Percentiles rank a stretch among this genome's conserved stretches.
These are phyloP conservation scores for Tursiops truncatus DNA, from an alignment of 2,113 vertebrate genomes.

Conservation along the genomic window DNA sequence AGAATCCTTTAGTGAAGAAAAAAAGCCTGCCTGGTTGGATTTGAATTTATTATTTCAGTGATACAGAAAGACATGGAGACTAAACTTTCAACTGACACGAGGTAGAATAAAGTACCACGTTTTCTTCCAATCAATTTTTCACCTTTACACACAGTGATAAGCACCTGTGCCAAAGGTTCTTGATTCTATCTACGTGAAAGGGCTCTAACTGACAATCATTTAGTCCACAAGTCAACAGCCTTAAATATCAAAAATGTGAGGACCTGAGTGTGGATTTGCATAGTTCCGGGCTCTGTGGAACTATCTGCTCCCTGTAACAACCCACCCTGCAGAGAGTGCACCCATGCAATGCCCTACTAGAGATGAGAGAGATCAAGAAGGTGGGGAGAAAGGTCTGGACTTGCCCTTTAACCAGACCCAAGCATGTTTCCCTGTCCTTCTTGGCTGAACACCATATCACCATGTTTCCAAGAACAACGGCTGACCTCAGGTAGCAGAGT, in stretches of 20 bases:
- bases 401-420: slow-evolving; percentile 45
- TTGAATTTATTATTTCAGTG: not conserved
- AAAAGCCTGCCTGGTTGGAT: not conserved
- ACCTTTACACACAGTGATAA: slow-evolving; percentile 66
- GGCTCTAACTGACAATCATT: not conserved
- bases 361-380: not conserved
- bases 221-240: not conserved
- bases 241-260: not conserved
- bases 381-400: not conserved
- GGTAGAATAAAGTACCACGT: not conserved
- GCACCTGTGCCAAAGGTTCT: slow-evolving; percentile 37
- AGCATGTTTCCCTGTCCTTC: not conserved
- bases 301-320: not conserved
- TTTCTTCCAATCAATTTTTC: slow-evolving; percentile 39
- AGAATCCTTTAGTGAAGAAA: slow-evolving; percentile 10
- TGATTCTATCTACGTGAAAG: not conserved
- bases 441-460: not conserved
- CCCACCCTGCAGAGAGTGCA: not conserved
- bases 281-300: not conserved
- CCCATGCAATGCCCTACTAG: not conserved
- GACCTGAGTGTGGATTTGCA: not conserved
- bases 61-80: not conserved
- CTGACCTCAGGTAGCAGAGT: not conserved
- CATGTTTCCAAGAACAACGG: not conserved
- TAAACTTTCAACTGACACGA: slow-evolving; percentile 25